Evolutionary conservation across 2,113 vertebrate species (phyloP).

Genomic region (Pollachius pollachius): DNA sequence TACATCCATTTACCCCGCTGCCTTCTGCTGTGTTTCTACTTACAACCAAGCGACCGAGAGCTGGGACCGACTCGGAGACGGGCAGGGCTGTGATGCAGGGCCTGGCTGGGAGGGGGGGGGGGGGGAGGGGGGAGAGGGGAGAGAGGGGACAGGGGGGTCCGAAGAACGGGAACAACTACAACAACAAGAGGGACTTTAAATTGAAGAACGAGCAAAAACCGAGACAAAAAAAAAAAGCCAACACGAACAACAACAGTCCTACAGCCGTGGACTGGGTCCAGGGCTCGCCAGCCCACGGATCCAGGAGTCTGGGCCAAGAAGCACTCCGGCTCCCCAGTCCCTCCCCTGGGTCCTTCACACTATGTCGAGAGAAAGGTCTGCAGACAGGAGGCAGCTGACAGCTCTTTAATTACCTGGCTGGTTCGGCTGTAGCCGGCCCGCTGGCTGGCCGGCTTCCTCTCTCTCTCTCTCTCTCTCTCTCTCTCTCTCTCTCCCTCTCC

Average conservation of each 20-base stretch:
- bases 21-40: constrained; percentile 70
- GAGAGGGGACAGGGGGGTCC: constrained; percentile 35
- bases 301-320: constrained; percentile 42
- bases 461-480: no score
- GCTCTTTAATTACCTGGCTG: constrained; percentile 56
- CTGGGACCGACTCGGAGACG: no score
- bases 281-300: constrained; percentile 41
- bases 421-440: constrained; percentile 29
- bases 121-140: constrained; percentile 23
- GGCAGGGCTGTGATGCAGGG: no score
- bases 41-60: constrained; percentile 42
- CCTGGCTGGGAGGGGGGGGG: no score
- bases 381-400: constrained; percentile 22
- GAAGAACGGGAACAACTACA: constrained; percentile 41
- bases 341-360: constrained; percentile 41
- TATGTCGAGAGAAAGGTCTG: constrained; percentile 26
- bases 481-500: no score
- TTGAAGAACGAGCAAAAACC: constrained; percentile 70
- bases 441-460: constrained; percentile 45
- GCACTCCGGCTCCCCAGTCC: constrained; percentile 34
- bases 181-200: constrained; percentile 37
- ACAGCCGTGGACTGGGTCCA: constrained; percentile 46
- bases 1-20: constrained; percentile 60
- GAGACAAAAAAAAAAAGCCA: no score
- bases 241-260: constrained; percentile 30